Evolutionary conservation across 2,797 vertebrate genomes (phyloP).

Genomic region (Semaprochilodus insignis): DNA sequence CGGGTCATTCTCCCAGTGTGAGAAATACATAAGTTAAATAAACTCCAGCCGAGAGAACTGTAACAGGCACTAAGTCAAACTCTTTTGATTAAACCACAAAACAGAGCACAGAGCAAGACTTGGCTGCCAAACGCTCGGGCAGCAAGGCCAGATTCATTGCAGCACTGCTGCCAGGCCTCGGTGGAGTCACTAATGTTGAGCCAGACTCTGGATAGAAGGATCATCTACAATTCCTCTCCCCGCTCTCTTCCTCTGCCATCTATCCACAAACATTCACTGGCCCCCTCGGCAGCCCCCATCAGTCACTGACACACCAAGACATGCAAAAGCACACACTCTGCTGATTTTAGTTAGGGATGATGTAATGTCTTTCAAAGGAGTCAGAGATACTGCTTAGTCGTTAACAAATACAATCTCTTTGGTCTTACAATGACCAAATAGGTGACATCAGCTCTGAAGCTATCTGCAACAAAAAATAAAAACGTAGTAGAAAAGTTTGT

Average conservation of each 20-base stretch:
- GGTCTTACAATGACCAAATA: conserved; percentile 9
- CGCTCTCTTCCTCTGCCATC: conserved; percentile 39
- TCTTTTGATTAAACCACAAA: conserved; percentile 51
- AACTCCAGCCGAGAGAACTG: conserved; percentile 51
- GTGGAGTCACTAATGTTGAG: conserved; percentile 8
- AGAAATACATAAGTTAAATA: conserved; percentile 58
- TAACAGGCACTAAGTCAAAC: conserved; percentile 47
- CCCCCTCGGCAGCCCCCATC: conserved; percentile 26
- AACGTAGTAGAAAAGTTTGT: not conserved
- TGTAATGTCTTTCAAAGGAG: conserved; percentile 31
- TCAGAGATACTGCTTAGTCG: not conserved
- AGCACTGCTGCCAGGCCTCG: conserved; percentile 44
- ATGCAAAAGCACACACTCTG: conserved; percentile 18
- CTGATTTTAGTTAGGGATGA: conserved; percentile 34
- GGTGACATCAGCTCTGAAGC: conserved; percentile 34
- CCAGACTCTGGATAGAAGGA: conserved; percentile 38
- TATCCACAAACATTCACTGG: conserved; percentile 22
- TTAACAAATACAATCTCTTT: conserved; percentile 28
- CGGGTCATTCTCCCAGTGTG: conserved; percentile 48
- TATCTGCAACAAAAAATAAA: conserved; percentile 1
- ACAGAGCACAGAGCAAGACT: conserved; percentile 24
- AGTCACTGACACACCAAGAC: conserved; percentile 13
- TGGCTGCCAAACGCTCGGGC: conserved; percentile 44
- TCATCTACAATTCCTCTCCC: conserved; percentile 29
- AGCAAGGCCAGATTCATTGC: conserved; percentile 57